These are phyloP conservation scores for Papilio dardanus DNA, from an alignment of 1,140 invertebrate genomes.

Conservation along the genomic window DNA sequence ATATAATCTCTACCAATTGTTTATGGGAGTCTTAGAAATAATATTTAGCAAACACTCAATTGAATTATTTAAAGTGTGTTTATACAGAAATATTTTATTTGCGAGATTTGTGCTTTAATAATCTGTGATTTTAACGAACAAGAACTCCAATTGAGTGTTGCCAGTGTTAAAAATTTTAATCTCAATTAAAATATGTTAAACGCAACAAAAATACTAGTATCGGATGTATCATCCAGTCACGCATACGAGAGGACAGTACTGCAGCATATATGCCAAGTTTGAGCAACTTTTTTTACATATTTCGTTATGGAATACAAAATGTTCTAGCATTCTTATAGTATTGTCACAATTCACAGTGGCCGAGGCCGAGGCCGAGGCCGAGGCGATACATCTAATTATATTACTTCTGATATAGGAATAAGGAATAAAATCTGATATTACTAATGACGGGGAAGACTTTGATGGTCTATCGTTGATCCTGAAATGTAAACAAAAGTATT, in stretches of 20 bases:
- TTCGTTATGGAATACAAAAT: constrained; percentile 61
- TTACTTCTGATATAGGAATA: constrained; percentile 73
- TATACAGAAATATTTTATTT: background rate
- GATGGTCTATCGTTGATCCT: constrained; percentile 76
- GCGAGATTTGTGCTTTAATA: background rate
- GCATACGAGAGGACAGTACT: constrained; percentile 47
- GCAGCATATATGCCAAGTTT: constrained; percentile 62
- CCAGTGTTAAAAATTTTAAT: background rate
- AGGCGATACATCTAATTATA: constrained; percentile 75
- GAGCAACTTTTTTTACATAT: constrained; percentile 69
- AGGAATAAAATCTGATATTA: constrained; percentile 21
- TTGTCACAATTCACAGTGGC: constrained; percentile 79
- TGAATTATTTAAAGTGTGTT: background rate
- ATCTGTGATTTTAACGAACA: background rate
- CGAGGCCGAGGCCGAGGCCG: constrained; percentile 58
- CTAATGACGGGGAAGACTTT: constrained; percentile 79
- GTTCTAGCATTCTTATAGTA: constrained; percentile 66
- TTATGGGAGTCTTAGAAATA: constrained; percentile 8
- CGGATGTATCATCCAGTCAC: constrained; percentile 14
- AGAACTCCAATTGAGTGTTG: background rate
- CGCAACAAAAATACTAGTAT: background rate
- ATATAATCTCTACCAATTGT: constrained; percentile 18
- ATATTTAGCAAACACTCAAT: constrained; percentile 4
- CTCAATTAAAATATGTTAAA: background rate
- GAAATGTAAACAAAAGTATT: constrained; percentile 56